A percentile compares a stretch with the other conserved stretches of the same genome.
phyloP scores from a whole-genome alignment of 2,797 vertebrate genomes.

The Anolis apletophallus region DNA sequence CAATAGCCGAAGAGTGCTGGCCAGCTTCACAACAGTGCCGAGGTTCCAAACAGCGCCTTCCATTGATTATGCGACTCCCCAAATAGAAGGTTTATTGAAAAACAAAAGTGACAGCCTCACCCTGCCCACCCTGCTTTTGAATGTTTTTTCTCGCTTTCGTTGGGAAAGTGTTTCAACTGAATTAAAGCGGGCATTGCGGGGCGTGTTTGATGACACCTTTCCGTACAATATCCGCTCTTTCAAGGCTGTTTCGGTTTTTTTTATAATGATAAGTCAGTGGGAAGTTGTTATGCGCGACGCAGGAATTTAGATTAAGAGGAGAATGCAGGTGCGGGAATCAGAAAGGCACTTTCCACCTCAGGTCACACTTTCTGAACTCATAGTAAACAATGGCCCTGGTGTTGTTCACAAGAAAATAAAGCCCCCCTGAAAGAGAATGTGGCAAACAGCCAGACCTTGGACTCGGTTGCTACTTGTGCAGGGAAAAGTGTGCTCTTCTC shows the following conservation, averaged over 20 bases:
- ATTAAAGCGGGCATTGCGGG: conserved; percentile 61
- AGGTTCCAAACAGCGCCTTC: conserved; percentile 67
- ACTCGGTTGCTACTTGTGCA: conserved; percentile 44
- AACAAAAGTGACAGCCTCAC: conserved; percentile 51
- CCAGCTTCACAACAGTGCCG: no score
- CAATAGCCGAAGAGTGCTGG: conserved; percentile 58
- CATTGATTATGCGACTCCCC: conserved; percentile 70
- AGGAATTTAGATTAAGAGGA: conserved; percentile 71
- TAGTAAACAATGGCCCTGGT: background rate
- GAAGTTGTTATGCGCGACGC: conserved; percentile 70
- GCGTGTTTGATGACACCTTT: conserved; percentile 53
- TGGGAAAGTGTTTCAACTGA: conserved; percentile 65
- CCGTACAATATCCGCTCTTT: conserved; percentile 66
- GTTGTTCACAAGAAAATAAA: conserved; percentile 33
- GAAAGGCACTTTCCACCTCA: conserved; percentile 45
- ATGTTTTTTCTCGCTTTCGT: conserved; percentile 54
- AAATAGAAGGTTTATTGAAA: conserved; percentile 42
- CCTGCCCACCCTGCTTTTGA: conserved; percentile 69
- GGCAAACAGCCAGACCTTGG: conserved; percentile 28
- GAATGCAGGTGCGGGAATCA: conserved; percentile 50
- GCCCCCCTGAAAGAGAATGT: conserved; percentile 42
- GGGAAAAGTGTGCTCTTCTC: background rate
- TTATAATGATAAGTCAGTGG: conserved; percentile 72
- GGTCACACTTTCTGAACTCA: conserved; percentile 44
- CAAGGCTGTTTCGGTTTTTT: conserved; percentile 73